phyloP scores from a whole-genome alignment of 2,888 invertebrate genomes.

The Daptonema setosum region DNA sequence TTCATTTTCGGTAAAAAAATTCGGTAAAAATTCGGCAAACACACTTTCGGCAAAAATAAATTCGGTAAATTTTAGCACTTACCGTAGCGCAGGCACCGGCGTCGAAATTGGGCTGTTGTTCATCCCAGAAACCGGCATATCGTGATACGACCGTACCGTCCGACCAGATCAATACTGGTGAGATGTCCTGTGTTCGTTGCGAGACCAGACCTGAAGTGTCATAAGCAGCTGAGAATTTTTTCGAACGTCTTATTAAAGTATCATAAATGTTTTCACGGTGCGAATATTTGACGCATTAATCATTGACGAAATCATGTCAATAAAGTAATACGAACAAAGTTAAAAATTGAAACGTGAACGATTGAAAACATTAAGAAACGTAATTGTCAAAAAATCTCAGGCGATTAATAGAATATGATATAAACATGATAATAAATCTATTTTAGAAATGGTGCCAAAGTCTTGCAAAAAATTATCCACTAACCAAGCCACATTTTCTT shows the following conservation, averaged over 20 bases:
- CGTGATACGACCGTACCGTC: conserved; percentile 22
- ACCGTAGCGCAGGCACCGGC: conserved; percentile 64
- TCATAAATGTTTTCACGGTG: no score
- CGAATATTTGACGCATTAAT: no score
- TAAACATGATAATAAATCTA: not conserved
- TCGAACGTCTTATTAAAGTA: no score
- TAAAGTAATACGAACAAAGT: no score
- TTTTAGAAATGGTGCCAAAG: not conserved
- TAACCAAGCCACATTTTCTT: conserved; percentile 13
- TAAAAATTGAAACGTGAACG: no score
- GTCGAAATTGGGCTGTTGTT: conserved; percentile 62
- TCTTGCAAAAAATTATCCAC: conserved; percentile 3
- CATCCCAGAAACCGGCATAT: conserved; percentile 56
- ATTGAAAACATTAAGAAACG: not conserved
- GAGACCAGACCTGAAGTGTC: conserved; percentile 12
- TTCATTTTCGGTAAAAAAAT: no score
- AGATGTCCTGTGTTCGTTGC: conserved; percentile 11
- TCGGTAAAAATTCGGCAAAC: no score
- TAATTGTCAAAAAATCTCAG: not conserved
- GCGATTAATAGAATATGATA: not conserved
- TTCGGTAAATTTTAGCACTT: no score
- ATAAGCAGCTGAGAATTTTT: not conserved
- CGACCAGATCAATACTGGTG: conserved; percentile 21
- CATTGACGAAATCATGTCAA: no score
- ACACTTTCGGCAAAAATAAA: no score